Evolutionary conservation across 2,797 vertebrate species (phyloP).

Genomic region (Leptatherina wallacei): DNA sequence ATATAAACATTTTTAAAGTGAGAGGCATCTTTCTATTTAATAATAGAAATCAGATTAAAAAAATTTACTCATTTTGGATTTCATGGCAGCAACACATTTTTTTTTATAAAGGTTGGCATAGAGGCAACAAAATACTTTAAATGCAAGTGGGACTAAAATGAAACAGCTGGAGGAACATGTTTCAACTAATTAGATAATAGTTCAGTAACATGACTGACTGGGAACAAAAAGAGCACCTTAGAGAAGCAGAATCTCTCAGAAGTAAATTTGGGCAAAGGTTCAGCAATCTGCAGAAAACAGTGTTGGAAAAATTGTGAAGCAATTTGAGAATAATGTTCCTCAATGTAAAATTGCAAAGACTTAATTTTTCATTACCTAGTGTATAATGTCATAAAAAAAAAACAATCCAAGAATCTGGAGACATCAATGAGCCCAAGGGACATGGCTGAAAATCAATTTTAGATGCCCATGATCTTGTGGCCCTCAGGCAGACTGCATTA

Average conservation of each 20-base stretch:
- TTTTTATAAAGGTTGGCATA: background rate
- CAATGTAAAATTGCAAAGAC: background rate
- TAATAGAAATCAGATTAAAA: too few relatives aligned
- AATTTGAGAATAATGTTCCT: background rate
- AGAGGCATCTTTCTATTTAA: background rate
- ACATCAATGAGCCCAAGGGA: background rate
- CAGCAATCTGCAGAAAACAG: background rate
- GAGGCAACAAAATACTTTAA: background rate
- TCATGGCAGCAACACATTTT: background rate
- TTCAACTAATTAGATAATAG: background rate
- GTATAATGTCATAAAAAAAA: background rate
- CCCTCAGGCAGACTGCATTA: background rate
- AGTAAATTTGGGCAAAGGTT: background rate
- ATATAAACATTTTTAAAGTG: background rate
- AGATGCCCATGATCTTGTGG: background rate
- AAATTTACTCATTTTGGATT: background rate
- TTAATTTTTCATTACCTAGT: background rate
- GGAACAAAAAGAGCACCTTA: background rate
- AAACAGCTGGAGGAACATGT: background rate
- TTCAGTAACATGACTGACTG: background rate
- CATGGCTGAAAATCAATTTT: background rate
- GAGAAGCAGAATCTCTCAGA: background rate
- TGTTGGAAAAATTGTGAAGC: background rate
- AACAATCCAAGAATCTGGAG: background rate
- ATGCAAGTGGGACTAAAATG: background rate